Conservation (phyloP, 2,888 invertebrate species). For the Philonicus albiceps region DNA sequence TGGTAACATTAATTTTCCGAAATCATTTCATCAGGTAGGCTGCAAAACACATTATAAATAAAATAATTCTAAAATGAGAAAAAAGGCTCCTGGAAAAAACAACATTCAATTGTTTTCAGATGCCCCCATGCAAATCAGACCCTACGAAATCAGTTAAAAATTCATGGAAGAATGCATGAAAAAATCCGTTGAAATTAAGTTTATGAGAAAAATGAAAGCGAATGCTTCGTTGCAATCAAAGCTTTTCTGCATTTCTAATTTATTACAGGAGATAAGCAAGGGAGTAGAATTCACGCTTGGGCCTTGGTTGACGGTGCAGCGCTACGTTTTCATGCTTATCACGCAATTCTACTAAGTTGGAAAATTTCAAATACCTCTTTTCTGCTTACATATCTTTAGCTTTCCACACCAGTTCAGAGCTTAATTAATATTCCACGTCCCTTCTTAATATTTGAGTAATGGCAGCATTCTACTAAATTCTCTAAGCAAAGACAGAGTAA, state of each 20-base stretch:
- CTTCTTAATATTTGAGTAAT: not conserved
- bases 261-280: not conserved
- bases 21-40: too few species aligned
- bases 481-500: not conserved
- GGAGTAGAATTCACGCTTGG: not conserved
- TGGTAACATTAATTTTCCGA: too few species aligned
- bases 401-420: not conserved
- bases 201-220: not conserved
- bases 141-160: not conserved
- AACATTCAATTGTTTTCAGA: not conserved
- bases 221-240: not conserved
- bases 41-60: too few species aligned
- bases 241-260: not conserved
- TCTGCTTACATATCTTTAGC: not conserved
- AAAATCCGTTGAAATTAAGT: not conserved
- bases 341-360: not conserved
- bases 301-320: not conserved
- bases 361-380: not conserved
- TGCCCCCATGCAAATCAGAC: not conserved
- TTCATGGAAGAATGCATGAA: not conserved
- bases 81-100: too few species aligned
- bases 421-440: not conserved
- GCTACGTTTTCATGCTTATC: not conserved
- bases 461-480: not conserved
- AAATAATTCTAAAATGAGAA: too few species aligned